Evolutionary conservation across 2,797 vertebrate species (phyloP).

Genomic region (Cuculus canorus): DNA sequence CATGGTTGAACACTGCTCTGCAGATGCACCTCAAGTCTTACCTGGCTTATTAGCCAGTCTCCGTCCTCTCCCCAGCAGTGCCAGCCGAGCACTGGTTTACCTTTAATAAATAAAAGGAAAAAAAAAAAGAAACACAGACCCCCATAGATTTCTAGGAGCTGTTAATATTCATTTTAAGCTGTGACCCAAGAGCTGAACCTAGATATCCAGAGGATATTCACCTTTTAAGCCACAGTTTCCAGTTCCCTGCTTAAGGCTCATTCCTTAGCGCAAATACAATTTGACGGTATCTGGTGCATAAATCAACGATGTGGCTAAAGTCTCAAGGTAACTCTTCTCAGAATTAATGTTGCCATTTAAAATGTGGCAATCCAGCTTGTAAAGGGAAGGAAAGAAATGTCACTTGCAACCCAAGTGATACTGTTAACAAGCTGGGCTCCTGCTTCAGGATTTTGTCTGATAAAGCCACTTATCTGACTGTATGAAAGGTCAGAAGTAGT

Average conservation of each 20-base stretch:
- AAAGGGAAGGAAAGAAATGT: constrained; percentile 50
- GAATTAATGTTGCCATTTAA: constrained; percentile 55
- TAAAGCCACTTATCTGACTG: constrained; percentile 39
- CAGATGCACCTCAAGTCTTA: background rate
- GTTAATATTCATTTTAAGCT: background rate
- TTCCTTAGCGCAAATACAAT: constrained; percentile 17
- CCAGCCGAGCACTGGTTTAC: background rate
- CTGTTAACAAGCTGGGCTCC: constrained; percentile 41
- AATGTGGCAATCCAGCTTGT: constrained; percentile 38
- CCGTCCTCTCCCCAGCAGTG: background rate
- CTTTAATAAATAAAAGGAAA: background rate
- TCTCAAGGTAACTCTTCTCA: constrained; percentile 17
- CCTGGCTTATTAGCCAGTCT: background rate
- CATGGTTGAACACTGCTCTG: background rate
- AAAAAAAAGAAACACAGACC: background rate
- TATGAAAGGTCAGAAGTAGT: constrained; percentile 8
- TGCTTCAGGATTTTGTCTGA: constrained; percentile 39
- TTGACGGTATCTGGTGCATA: background rate
- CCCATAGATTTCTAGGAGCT: background rate
- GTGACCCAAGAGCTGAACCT: background rate
- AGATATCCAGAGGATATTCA: background rate
- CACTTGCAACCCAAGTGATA: constrained; percentile 36
- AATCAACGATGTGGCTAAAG: constrained; percentile 1
- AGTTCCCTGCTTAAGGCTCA: background rate
- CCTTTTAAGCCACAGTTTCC: constrained; percentile 25